Base-by-base conservation (phyloP, 2,888 invertebrate genomes). In the Caenorhabditis parvicauda region DNA sequence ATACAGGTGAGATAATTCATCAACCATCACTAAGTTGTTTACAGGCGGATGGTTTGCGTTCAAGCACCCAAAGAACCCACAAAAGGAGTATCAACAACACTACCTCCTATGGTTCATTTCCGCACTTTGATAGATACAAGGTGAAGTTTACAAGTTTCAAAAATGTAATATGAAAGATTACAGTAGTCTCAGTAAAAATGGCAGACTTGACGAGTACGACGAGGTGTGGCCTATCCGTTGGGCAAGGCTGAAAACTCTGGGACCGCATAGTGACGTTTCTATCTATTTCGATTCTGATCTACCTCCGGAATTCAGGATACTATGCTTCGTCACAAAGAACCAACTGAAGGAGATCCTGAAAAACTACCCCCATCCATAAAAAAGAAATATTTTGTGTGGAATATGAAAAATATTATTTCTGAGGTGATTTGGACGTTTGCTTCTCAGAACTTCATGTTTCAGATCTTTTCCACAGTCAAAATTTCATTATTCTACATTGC, bases 181-280 rank as follows among this genome's bases (percentile, higher is more conserved):
- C 38, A 53, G 54, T 29, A 28, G 29, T n/a, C 45, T 19, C 3
- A 50, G 63, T 17, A 58, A 63, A n/a, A 74, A 68, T 24, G 67
- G 68, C 1, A 60, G 79, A 25, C 29, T 79, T 12, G 45, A 49
- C 1, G 76, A 81, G 24, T 77, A 65, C 48, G 81, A 81, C 58
- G 81, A 81, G 55, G 66, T 70, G 17, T 81, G 81, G 77, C 78
- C 81, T 0, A 67, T 81, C 9, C 59, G 80, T 21, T 77, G 67
- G 62, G 68, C 75, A 2, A 61, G 68, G 21, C 35, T 67, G 27
- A 46, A 59, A 32, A 58, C 66, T 4, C 50, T 60, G 39, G 69
- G 69, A 19, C 60, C 55, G 12, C 58, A 66, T 42, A 43, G 35
- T 25, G 58, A 62, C 19, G 62, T 62, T n/a, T n/a, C n/a, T n/a